These are phyloP conservation scores for Reinhardtius hippoglossoides DNA, from an alignment of 2,113 vertebrate genomes.

Conservation along the genomic window DNA sequence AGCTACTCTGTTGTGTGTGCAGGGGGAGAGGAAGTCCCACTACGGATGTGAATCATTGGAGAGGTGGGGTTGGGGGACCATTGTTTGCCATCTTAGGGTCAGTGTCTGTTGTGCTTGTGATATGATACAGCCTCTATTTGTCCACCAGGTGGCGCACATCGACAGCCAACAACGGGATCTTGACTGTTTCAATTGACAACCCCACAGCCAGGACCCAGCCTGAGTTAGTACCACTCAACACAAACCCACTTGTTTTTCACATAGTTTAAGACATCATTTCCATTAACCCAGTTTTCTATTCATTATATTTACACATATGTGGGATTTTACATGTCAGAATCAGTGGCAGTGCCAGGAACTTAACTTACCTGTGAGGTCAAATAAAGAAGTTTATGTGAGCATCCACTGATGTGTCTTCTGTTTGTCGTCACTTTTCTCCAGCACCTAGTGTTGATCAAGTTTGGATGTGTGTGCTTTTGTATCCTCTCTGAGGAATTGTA, in stretches of 20 bases:
- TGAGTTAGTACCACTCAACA: conserved; percentile 81
- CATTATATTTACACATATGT: too few relatives aligned
- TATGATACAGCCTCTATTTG: conserved; percentile 6
- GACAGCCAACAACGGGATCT: conserved; percentile 87
- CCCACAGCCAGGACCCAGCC: conserved; percentile 90
- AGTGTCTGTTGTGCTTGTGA: neutral
- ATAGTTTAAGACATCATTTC: neutral
- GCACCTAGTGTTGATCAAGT: too few relatives aligned
- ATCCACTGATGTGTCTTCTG: too few relatives aligned
- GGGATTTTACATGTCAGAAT: too few relatives aligned
- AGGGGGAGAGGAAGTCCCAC: neutral
- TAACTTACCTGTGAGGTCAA: too few relatives aligned
- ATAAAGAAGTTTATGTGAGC: too few relatives aligned
- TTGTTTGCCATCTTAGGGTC: conserved; percentile 13
- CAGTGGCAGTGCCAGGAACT: too few relatives aligned
- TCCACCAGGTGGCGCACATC: conserved; percentile 91
- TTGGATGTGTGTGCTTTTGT: too few relatives aligned
- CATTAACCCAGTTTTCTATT: neutral
- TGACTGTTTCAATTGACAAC: conserved; percentile 96
- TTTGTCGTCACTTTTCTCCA: neutral
- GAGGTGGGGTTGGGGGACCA: neutral
- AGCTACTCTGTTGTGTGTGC: neutral
- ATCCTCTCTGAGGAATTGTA: neutral
- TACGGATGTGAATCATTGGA: conserved; percentile 1
- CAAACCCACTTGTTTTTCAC: neutral